phyloP scores from a whole-genome alignment of 2,888 invertebrate genomes.

The Stomorhina lunata region DNA sequence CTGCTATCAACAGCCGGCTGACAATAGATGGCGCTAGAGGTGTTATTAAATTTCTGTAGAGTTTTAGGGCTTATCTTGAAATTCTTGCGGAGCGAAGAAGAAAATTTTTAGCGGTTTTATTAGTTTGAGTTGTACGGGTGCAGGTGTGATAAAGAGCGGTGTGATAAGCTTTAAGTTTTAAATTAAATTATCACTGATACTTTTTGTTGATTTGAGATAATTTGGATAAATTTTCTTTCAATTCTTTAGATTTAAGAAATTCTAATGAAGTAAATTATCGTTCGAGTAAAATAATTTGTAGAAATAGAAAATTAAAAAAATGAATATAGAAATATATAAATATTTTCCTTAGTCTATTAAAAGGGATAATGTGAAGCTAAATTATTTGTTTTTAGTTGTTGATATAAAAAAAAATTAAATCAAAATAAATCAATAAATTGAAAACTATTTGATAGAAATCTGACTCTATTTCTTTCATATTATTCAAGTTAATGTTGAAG shows the following conservation, averaged over 20 bases:
- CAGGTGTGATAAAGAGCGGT: background rate
- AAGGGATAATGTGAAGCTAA: too few species aligned
- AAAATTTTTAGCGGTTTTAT: constrained; percentile 4
- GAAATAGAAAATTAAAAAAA: too few species aligned
- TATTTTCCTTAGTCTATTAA: too few species aligned
- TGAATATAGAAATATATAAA: too few species aligned
- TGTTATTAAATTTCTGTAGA: background rate
- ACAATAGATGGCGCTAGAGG: constrained; percentile 77
- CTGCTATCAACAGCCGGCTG: constrained; percentile 75
- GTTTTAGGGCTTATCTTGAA: background rate
- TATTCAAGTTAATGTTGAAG: too few species aligned
- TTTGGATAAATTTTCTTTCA: background rate
- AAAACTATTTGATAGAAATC: too few species aligned
- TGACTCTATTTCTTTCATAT: too few species aligned
- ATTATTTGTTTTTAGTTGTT: background rate
- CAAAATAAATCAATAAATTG: background rate
- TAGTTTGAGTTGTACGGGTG: background rate
- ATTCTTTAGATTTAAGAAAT: background rate
- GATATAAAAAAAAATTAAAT: background rate
- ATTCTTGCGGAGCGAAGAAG: background rate
- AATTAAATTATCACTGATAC: background rate
- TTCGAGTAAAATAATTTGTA: too few species aligned
- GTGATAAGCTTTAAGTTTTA: background rate
- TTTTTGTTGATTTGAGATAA: background rate
- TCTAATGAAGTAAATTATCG: too few species aligned